Evolutionary conservation across 1,140 invertebrate species (phyloP), one percentile per base, ranked within the genome.

Genomic region (Watersipora subatra): DNA sequence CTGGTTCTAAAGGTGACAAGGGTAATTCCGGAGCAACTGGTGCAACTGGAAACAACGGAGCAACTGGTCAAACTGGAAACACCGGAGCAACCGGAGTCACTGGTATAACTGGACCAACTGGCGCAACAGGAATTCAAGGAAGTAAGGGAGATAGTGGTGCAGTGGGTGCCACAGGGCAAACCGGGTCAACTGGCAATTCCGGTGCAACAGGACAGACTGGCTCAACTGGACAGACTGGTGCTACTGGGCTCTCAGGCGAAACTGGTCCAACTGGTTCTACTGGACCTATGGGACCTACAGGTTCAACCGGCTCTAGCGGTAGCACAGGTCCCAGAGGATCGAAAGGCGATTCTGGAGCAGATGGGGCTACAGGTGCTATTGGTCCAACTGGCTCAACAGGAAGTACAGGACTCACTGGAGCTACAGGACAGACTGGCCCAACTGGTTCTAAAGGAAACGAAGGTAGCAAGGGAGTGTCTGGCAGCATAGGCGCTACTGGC

Each of bases 171-270:
- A 30, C 34, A 29, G 68, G 68, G 62, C 27, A 66, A 20, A 59
- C n/a, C 1, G 69, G 69, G 2, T 27, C 28, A 22, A 64, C 63
- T 30, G 69, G 69, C 1, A 15, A 22, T 2, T 57, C 61, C 20
- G 69, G 69, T 57, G 17, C 20, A 15, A 55, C 26, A 12, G 68
- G 68, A 12, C 25, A 59, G 15, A 34, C 28, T 28, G 68, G 68
- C 22, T 28, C 12, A 28, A 61, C 25, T 17, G 68, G 68, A 19
- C 56, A 25, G 24, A 22, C 28, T 24, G 69, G 69, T 28, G 20
- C 17, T 25, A 22, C 24, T 58, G 63, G 67, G 26, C 17, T 24
- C 3, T 62, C 55, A 15, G 69, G 64, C n/a, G 61, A 15, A n/a
- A 64, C 20, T 62, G 64, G 64, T 3, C 2, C 20, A n/a, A 3